These are phyloP conservation scores for Oreochromis spilurus DNA, from an alignment of 2,113 vertebrate species.

Conservation along the genomic window DNA sequence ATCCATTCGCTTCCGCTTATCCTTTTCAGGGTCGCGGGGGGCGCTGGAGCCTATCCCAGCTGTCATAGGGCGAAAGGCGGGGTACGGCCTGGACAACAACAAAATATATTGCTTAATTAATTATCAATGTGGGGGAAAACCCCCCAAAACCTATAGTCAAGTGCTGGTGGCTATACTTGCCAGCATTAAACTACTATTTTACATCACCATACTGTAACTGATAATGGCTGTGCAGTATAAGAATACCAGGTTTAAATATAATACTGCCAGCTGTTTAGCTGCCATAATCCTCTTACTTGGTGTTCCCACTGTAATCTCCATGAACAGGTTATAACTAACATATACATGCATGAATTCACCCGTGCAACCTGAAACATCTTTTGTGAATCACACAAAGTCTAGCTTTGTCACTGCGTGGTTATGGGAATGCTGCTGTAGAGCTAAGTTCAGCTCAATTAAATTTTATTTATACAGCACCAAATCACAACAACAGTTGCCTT, in stretches of 20 bases:
- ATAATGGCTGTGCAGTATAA: background rate
- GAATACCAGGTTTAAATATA: background rate
- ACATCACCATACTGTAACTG: background rate
- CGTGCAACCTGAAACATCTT: background rate
- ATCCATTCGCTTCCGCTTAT: no score
- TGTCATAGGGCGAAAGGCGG: no score
- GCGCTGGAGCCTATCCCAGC: no score
- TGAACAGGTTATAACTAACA: background rate
- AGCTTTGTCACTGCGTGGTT: background rate
- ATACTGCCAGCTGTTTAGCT: background rate
- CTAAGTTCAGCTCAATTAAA: background rate
- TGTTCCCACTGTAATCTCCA: background rate
- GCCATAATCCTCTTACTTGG: background rate
- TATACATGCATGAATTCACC: background rate
- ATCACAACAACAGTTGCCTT: background rate
- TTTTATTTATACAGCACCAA: background rate
- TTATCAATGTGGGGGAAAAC: background rate
- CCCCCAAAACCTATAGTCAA: fast-evolving
- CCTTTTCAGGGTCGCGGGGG: no score
- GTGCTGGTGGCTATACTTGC: background rate
- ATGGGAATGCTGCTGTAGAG: background rate
- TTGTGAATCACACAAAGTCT: background rate
- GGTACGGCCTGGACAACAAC: no score
- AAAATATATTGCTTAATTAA: background rate
- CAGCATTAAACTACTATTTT: background rate